Conservation (phyloP, 2,113 vertebrate species). For the Rhynchopsitta pachyrhyncha region DNA sequence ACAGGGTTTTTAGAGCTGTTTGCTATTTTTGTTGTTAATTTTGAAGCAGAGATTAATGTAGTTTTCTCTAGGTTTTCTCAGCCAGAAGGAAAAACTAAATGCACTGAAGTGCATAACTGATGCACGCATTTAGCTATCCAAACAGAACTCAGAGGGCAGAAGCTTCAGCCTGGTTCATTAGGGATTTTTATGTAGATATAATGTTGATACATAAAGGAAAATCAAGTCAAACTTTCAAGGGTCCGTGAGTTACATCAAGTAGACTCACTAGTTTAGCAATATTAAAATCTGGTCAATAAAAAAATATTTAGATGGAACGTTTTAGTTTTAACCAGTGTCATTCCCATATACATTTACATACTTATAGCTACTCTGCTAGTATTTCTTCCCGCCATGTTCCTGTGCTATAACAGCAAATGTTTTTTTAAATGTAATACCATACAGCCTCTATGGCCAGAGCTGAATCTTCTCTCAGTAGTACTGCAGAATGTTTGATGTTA, state of each 20-base stretch:
- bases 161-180: neutral
- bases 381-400: neutral
- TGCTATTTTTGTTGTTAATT: neutral
- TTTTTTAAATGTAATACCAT: neutral
- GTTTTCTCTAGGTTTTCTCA: neutral
- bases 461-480: neutral
- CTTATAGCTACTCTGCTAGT: neutral
- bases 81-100: neutral
- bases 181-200: neutral
- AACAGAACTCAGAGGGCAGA: neutral
- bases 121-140: neutral
- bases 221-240: neutral
- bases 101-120: neutral
- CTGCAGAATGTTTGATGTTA: neutral
- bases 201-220: neutral
- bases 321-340: neutral
- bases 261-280: neutral
- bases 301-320: neutral
- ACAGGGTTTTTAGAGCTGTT: neutral
- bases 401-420: neutral
- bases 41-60: neutral
- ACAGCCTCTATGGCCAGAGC: neutral
- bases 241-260: neutral
- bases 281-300: neutral
- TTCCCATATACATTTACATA: conserved; percentile 1